Conservation (phyloP, 2,113 vertebrate species). For the Passer montanus region DNA sequence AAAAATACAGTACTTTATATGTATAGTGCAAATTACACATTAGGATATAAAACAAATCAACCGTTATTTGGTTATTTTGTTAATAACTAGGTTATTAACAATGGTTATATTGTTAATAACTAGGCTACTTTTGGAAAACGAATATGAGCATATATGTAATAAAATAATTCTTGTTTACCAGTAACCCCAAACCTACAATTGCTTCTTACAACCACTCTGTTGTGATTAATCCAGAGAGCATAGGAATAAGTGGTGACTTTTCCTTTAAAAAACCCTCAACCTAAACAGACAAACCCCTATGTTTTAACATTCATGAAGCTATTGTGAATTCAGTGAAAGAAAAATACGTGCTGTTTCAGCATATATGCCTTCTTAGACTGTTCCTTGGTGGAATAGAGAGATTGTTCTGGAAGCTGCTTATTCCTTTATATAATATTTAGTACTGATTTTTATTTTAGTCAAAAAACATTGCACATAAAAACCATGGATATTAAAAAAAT, state of each 20-base stretch:
- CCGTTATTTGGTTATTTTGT: background rate
- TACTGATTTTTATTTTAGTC: background rate
- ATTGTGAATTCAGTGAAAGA: background rate
- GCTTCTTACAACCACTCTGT: background rate
- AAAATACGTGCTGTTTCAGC: background rate
- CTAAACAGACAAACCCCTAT: background rate
- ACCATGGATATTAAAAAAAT: background rate
- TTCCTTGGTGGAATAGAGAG: background rate
- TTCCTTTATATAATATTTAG: background rate
- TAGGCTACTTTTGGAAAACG: background rate
- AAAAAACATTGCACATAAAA: background rate
- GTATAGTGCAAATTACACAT: background rate
- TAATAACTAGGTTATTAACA: background rate
- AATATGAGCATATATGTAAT: background rate
- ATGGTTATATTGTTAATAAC: background rate
- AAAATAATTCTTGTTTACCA: background rate
- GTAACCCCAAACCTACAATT: background rate
- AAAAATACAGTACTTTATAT: background rate
- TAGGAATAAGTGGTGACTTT: background rate
- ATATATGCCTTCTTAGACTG: background rate
- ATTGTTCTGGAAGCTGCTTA: background rate
- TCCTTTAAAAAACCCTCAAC: background rate
- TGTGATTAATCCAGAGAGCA: background rate
- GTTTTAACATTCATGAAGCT: background rate
- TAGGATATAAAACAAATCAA: background rate